These are phyloP conservation scores for Parnassius glacialis DNA, from an alignment of 2,888 invertebrate genomes.

Conservation along the genomic window DNA sequence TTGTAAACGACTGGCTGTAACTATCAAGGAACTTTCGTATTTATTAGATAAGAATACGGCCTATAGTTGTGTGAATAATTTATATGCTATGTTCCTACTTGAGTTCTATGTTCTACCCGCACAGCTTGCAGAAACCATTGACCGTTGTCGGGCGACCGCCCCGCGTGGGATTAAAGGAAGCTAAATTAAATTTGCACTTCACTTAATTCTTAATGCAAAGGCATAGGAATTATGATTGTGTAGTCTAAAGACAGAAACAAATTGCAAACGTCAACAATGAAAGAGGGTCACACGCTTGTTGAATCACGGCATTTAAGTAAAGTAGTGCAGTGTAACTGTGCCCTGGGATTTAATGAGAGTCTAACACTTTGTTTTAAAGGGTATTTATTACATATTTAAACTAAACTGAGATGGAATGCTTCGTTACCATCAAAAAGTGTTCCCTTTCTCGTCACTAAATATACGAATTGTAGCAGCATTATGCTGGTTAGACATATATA, in stretches of 20 bases:
- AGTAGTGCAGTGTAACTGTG: conserved; percentile 71
- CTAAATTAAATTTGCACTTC: conserved; percentile 26
- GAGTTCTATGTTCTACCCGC: conserved; percentile 8
- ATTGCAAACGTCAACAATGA: conserved; percentile 55
- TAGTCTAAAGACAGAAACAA: conserved; percentile 24
- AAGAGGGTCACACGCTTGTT: conserved; percentile 59
- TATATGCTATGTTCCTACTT: not conserved
- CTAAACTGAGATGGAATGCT: no score
- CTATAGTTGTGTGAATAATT: conserved; percentile 11
- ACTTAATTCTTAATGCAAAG: conserved; percentile 32
- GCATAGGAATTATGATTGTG: conserved; percentile 35
- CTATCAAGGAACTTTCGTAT: conserved; percentile 6
- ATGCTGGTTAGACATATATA: no score
- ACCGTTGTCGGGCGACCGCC: conserved; percentile 48
- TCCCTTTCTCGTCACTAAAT: no score
- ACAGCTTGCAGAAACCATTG: conserved; percentile 42
- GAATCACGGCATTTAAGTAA: conserved; percentile 55
- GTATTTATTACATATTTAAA: no score
- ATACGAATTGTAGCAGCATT: no score
- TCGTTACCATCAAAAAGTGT: no score
- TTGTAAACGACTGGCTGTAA: conserved; percentile 1
- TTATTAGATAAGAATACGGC: conserved; percentile 7
- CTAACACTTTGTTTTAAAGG: not conserved
- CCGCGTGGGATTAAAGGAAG: conserved; percentile 45
- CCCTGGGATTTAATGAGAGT: conserved; percentile 38